Percentiles rank a stretch among this genome's conserved stretches.
These are phyloP conservation scores for Mystacornis crossleyi DNA, from an alignment of 2,113 vertebrate genomes.

Conservation along the genomic window DNA sequence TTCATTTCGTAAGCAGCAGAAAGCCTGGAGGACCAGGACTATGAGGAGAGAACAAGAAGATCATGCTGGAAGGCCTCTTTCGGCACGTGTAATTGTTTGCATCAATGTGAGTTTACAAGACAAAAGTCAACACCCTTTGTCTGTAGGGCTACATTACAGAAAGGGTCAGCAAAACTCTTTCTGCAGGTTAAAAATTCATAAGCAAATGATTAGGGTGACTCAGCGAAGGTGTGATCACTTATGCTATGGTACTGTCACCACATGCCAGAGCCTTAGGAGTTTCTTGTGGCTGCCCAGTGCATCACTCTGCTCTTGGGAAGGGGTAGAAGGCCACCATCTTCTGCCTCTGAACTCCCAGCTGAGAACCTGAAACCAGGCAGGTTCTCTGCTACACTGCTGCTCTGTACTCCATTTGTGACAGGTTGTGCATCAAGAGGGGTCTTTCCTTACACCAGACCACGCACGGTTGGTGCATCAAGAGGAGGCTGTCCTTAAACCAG, in stretches of 20 bases:
- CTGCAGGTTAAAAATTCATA: not conserved
- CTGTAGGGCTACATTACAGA: rapidly evolving
- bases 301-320: not conserved
- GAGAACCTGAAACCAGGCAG: not conserved
- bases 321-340: not conserved
- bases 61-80: not conserved
- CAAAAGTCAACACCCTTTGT: not conserved
- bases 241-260: not conserved
- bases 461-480: rapidly evolving
- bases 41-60: not conserved
- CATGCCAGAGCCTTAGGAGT: not conserved
- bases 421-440: too few relatives aligned
- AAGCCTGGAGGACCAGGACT: not conserved
- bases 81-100: too few relatives aligned
- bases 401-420: rapidly evolving
- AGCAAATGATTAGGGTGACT: rapidly evolving
- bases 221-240: too few relatives aligned
- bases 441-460: rapidly evolving
- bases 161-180: not conserved
- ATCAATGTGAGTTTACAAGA: not conserved
- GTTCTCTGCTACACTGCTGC: not conserved
- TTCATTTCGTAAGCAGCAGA: not conserved
- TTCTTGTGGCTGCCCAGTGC: not conserved
- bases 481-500: not conserved
- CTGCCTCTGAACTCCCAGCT: not conserved